Conservation (phyloP, 2,888 invertebrate species). For the Brachyopa scutellaris region DNA sequence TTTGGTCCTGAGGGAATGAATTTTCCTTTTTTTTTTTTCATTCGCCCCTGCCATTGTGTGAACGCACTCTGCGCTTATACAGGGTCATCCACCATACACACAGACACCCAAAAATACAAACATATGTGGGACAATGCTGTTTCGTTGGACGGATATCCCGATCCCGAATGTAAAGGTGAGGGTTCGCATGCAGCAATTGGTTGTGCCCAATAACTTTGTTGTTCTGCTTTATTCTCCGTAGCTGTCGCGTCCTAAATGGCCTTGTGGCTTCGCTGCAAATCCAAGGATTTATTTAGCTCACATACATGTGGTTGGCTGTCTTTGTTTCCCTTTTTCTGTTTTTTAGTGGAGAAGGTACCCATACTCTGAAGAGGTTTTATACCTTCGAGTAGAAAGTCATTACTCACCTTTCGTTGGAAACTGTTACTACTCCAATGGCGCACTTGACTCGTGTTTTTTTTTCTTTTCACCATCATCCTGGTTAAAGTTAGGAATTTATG, state of each 20-base stretch:
- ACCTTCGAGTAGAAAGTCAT: neutral
- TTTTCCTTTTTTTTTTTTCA: neutral
- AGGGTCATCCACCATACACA: too few relatives aligned
- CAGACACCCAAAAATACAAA: neutral
- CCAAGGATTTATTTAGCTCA: conserved; percentile 17
- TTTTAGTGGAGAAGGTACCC: neutral
- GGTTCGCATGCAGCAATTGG: too few relatives aligned
- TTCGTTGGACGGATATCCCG: neutral
- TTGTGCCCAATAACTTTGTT: too few relatives aligned
- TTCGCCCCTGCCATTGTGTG: neutral
- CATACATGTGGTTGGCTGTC: neutral
- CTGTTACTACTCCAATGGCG: conserved; percentile 2
- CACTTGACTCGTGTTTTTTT: conserved; percentile 22
- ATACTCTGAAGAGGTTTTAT: neutral
- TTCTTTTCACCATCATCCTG: neutral
- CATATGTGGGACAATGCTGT: neutral
- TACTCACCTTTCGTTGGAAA: conserved; percentile 14
- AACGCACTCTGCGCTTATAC: conserved; percentile 6
- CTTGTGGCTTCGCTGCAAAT: conserved; percentile 5
- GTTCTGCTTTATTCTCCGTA: too few relatives aligned
- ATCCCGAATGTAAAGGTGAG: too few relatives aligned
- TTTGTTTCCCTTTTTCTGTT: neutral
- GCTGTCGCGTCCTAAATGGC: conserved; percentile 2
- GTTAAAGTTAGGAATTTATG: conserved; percentile 44
- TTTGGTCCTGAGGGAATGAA: conserved; percentile 55